Base-by-base conservation (phyloP, 2,888 invertebrate species). In the Polyommatus icarus region DNA sequence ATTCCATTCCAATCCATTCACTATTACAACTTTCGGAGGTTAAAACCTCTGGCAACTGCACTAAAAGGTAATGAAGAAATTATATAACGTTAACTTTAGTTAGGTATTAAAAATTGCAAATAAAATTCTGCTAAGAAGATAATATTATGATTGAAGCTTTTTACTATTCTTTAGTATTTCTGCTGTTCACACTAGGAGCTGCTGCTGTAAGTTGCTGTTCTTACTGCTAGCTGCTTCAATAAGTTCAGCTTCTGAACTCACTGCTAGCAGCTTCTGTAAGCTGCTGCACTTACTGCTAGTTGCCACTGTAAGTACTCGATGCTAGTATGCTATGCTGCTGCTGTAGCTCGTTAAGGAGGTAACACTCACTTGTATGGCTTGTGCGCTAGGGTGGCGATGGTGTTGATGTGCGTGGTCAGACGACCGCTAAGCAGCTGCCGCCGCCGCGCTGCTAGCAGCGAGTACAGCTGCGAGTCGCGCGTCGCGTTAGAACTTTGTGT, bases 361-460 rank as follows among this genome's bases (percentile, higher is more conserved):
- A 80, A 77, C 82, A 89, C 90, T 86, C 82, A 94, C 94, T 91
- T 93, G 82, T 91, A 89, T 80, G 92, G 87, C 82, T 92, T 94
- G 80, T 93, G 87, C 79, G 93, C 92, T 82, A 94, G 84, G 50
- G 90, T 85, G 54, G 94, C 90, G 75, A 94, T 82, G 6, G 92
- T 92, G 83, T 89, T 93, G 82, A 94, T 88, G 83, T 94, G 93
- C 71, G 93, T 91, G 32, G 95, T 90, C 81, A 95, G 90, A 71
- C 95, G 90, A 46, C 95, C 95, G 18, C 91, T 92, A 76, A 96
- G 91, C 76, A 96, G 88, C 78, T 96, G 96, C 67, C 95, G 93
- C 76, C 96, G 91, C 46, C 96, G 89, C 0, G 96, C 95, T 0
- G 95, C 95, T 80, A 96, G 89, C 75, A 96, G 87, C 10, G 95